phyloP scores from a whole-genome alignment of 2,797 vertebrate genomes.

The Tragopan temminckii region DNA sequence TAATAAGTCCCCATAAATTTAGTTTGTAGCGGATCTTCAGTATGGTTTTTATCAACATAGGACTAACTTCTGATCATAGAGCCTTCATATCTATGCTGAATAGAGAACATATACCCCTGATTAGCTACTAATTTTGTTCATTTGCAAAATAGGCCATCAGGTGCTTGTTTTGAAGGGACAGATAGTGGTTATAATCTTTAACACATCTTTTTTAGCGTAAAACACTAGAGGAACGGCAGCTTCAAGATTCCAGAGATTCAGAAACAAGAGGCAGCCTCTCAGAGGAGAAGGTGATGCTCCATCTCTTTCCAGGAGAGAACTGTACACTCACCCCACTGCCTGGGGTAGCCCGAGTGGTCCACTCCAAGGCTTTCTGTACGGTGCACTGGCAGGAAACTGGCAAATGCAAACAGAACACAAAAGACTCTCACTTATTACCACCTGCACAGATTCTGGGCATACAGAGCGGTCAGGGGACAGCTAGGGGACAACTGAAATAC shows the following conservation, averaged over 20 bases:
- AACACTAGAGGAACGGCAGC: conserved; percentile 91
- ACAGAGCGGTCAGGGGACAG: conserved; percentile 83
- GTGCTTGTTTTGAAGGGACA: background rate
- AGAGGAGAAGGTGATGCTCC: conserved; percentile 87
- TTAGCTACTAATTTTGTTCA: background rate
- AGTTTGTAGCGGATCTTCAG: background rate
- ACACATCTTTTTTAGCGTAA: conserved; percentile 85
- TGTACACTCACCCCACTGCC: conserved; percentile 91
- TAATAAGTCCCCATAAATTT: background rate
- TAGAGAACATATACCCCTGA: background rate
- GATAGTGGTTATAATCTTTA: conserved; percentile 70
- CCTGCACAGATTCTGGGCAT: conserved; percentile 95
- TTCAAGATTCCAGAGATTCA: conserved; percentile 79
- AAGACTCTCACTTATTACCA: conserved; percentile 87
- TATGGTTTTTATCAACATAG: background rate
- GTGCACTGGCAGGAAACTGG: conserved; percentile 98
- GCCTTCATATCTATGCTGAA: background rate
- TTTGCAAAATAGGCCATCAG: background rate
- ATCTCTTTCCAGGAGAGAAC: conserved; percentile 93
- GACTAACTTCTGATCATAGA: background rate
- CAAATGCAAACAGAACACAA: conserved; percentile 89
- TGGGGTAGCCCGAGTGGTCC: conserved; percentile 95
- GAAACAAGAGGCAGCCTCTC: conserved; percentile 77
- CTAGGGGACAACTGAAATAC: conserved; percentile 83
- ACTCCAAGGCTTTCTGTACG: conserved; percentile 97